Evolutionary conservation across 2,888 invertebrate genomes (phyloP).

Genomic region (Corbicula japonica): DNA sequence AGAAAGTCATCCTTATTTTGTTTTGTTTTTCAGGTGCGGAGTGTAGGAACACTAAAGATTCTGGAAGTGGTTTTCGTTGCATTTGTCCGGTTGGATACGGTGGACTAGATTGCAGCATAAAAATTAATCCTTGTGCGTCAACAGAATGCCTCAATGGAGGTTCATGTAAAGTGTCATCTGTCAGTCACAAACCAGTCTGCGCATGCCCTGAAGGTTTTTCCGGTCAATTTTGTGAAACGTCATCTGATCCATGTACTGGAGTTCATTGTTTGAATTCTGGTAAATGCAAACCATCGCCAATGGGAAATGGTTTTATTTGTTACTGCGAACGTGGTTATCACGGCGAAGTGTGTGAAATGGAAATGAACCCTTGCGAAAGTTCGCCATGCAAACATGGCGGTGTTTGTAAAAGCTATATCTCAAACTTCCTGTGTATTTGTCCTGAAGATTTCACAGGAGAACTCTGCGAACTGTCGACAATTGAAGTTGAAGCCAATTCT

Average conservation of each 20-base stretch:
- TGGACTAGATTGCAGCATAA: slow-evolving; percentile 50
- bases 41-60: slow-evolving; percentile 26
- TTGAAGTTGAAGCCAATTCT: neutral
- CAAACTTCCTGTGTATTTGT: slow-evolving; percentile 72
- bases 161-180: slow-evolving; percentile 55
- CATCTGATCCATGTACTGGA: slow-evolving; percentile 65
- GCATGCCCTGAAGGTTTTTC: slow-evolving; percentile 64
- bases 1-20: too few relatives aligned
- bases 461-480: slow-evolving; percentile 57
- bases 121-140: slow-evolving; percentile 66
- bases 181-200: slow-evolving; percentile 60
- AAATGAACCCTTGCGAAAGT: slow-evolving; percentile 65
- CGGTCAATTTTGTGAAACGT: slow-evolving; percentile 72
- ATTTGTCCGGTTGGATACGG: slow-evolving; percentile 52
- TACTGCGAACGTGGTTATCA: slow-evolving; percentile 64
- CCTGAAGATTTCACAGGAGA: slow-evolving; percentile 62
- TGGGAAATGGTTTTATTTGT: slow-evolving; percentile 67
- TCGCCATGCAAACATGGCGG: slow-evolving; percentile 73
- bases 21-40: slow-evolving; percentile 45
- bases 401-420: slow-evolving; percentile 69
- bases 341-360: slow-evolving; percentile 73
- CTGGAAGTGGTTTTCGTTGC: slow-evolving; percentile 32
- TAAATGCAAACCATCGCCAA: slow-evolving; percentile 66
- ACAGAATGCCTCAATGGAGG: slow-evolving; percentile 71
- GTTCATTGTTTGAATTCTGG: slow-evolving; percentile 72